These are phyloP conservation scores for Parasteatoda tepidariorum DNA, from an alignment of 1,140 invertebrate genomes.

Conservation along the genomic window DNA sequence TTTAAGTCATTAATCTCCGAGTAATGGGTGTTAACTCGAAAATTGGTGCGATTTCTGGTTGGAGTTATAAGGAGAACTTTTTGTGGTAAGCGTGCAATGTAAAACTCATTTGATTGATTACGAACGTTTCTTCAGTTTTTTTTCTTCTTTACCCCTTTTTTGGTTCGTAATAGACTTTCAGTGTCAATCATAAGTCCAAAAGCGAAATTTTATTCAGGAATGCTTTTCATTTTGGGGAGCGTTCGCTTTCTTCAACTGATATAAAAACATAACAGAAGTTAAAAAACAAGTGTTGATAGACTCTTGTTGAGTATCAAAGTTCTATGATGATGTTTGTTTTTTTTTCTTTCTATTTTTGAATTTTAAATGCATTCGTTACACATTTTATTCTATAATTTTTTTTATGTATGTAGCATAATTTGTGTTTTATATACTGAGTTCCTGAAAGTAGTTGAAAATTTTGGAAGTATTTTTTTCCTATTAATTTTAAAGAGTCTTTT, in stretches of 20 bases:
- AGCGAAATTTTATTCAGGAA: constrained; percentile 48
- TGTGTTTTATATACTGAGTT: too few relatives aligned
- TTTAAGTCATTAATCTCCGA: constrained; percentile 50
- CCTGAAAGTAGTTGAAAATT: too few relatives aligned
- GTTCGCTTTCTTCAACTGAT: constrained; percentile 16
- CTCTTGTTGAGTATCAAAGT: too few relatives aligned
- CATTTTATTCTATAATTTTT: too few relatives aligned
- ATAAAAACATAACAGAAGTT: constrained; percentile 39
- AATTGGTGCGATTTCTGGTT: constrained; percentile 56
- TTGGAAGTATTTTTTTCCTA: too few relatives aligned
- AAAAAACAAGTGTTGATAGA: too few relatives aligned
- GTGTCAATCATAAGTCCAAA: constrained; percentile 51
- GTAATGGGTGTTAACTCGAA: constrained; percentile 57
- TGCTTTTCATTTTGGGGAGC: constrained; percentile 45
- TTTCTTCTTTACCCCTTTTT: not conserved
- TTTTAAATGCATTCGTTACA: too few relatives aligned
- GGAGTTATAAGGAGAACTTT: constrained; percentile 19
- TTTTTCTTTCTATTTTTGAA: too few relatives aligned
- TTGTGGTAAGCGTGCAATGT: not conserved
- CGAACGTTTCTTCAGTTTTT: constrained; percentile 17
- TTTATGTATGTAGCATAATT: too few relatives aligned
- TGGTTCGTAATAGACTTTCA: constrained; percentile 43
- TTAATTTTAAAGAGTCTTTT: too few relatives aligned
- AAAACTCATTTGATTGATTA: constrained; percentile 51
- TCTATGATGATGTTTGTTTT: too few relatives aligned